Evolutionary conservation across 2,797 vertebrate species (phyloP).

Genomic region (Aeoliscus strigatus): DNA sequence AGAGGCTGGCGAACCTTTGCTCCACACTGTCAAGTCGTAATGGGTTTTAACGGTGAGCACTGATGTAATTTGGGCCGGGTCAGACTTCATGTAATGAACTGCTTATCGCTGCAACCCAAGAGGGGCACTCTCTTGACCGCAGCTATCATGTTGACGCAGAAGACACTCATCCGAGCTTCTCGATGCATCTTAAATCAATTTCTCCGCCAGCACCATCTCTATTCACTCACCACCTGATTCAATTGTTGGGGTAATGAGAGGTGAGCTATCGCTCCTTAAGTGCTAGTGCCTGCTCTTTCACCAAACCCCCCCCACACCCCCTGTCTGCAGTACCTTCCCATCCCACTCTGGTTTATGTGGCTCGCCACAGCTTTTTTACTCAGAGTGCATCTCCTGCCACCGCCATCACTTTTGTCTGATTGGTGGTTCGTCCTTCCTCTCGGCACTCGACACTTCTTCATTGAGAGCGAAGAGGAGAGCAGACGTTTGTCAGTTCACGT

Average conservation of each 20-base stretch:
- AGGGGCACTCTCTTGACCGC: slow-evolving; percentile 30
- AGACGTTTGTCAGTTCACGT: no score
- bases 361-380: no score
- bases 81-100: slow-evolving; percentile 62
- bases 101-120: slow-evolving; percentile 64
- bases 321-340: neutral
- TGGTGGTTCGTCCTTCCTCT: no score
- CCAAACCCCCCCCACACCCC: slow-evolving; percentile 1
- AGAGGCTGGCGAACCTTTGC: slow-evolving; percentile 21
- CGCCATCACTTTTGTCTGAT: no score
- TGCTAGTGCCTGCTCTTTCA: slow-evolving; percentile 49
- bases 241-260: slow-evolving; percentile 54
- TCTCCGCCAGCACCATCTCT: slow-evolving; percentile 29
- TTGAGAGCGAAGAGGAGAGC: no score
- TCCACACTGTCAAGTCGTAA: slow-evolving; percentile 36
- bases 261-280: slow-evolving; percentile 56
- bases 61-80: slow-evolving; percentile 62
- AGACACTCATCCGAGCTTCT: slow-evolving; percentile 38
- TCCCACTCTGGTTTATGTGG: no score
- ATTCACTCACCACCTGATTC: slow-evolving; percentile 64
- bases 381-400: no score
- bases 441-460: no score
- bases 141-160: slow-evolving; percentile 66
- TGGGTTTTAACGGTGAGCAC: slow-evolving; percentile 56
- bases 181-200: slow-evolving; percentile 53